phyloP scores from a whole-genome alignment of 2,797 vertebrate species.

The Diplodus puntazzo region DNA sequence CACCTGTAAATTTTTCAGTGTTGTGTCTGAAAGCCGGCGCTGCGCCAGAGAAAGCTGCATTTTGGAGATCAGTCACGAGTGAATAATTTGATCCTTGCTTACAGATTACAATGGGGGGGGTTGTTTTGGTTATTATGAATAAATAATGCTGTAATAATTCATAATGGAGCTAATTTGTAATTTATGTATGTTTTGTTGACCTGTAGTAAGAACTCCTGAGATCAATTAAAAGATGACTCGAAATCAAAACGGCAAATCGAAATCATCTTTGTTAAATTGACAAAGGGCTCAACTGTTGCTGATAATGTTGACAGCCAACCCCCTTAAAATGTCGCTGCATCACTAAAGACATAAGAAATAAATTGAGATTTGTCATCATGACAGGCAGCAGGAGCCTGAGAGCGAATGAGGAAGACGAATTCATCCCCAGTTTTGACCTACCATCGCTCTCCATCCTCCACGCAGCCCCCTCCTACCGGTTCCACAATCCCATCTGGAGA shows the following conservation, averaged over 20 bases:
- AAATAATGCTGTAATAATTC: background rate
- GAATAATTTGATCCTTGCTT: background rate
- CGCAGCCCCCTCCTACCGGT: no score
- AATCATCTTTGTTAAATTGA: no score
- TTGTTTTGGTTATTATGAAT: background rate
- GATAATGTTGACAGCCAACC: background rate
- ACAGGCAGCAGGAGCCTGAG: no score
- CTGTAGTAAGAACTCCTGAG: background rate
- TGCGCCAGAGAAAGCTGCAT: conserved; percentile 2
- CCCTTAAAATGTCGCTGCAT: background rate
- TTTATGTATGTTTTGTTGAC: background rate
- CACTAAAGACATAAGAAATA: background rate
- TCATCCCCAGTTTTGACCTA: no score
- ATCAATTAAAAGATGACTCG: background rate
- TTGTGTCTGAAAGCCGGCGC: background rate
- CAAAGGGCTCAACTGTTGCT: background rate
- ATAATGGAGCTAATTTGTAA: background rate
- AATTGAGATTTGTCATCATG: background rate
- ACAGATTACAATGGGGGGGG: no score
- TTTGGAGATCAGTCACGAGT: background rate
- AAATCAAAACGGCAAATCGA: no score
- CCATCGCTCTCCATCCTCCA: no score
- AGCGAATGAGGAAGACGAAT: no score
- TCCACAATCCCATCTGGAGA: no score
- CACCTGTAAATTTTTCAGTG: background rate